These are phyloP conservation scores for Lasioglossum pauxillum DNA, from an alignment of 2,888 invertebrate genomes.

Conservation along the genomic window DNA sequence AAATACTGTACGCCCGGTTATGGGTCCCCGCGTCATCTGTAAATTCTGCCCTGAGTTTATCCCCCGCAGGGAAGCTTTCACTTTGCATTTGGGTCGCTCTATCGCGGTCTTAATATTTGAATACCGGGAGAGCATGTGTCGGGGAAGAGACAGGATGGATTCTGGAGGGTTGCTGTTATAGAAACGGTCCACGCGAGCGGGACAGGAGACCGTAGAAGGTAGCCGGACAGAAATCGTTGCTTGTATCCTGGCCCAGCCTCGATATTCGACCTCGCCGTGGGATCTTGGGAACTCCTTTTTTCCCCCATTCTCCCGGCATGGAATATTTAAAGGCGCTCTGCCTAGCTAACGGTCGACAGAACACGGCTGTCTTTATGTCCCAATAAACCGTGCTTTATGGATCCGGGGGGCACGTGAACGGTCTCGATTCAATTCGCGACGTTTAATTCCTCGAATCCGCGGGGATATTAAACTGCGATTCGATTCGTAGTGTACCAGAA, in stretches of 20 bases:
- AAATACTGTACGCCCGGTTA: background rate
- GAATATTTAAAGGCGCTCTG: constrained; percentile 32
- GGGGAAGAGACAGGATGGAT: background rate
- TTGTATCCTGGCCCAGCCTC: background rate
- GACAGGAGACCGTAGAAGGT: background rate
- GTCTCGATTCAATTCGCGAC: background rate
- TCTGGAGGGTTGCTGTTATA: constrained; percentile 4
- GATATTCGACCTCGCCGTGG: background rate
- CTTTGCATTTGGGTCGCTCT: background rate
- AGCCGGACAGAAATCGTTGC: background rate
- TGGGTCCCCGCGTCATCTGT: background rate
- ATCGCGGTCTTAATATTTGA: constrained; percentile 30
- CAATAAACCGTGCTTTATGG: background rate
- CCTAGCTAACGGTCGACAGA: background rate
- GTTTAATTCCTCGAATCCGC: background rate
- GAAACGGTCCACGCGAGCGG: constrained; percentile 1
- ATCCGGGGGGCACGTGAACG: background rate
- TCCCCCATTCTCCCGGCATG: background rate
- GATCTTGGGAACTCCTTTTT: background rate
- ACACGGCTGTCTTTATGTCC: background rate
- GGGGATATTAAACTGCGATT: background rate
- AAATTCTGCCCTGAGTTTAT: background rate
- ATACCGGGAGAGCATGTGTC: constrained; percentile 40
- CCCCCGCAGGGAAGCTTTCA: background rate
- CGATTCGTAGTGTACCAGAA: background rate